Conservation (phyloP, 2,113 vertebrate genomes). For the Trogon surrucura region DNA sequence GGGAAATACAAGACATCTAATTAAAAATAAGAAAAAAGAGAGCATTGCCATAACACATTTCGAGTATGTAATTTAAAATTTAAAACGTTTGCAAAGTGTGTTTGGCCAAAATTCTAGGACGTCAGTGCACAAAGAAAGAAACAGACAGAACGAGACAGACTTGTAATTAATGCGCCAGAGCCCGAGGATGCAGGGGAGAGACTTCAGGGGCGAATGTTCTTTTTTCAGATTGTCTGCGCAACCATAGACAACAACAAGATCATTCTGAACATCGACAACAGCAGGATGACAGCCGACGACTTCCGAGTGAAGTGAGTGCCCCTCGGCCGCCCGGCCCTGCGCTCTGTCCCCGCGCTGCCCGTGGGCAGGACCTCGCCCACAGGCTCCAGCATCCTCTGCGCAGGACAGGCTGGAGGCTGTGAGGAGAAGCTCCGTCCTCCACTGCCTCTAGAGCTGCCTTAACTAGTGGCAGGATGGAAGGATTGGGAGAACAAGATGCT, state of each 20-base stretch:
- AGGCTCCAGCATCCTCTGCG: too few relatives aligned
- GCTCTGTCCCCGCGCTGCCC: accelerated
- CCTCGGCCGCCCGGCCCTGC: accelerated
- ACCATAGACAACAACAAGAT: slow-evolving; percentile 68
- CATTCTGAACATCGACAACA: slow-evolving; percentile 79
- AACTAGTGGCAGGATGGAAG: not conserved
- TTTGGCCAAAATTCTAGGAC: not conserved
- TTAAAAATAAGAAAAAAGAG: not conserved
- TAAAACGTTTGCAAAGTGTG: not conserved
- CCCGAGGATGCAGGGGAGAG: not conserved
- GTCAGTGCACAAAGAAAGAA: not conserved
- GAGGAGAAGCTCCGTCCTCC: not conserved
- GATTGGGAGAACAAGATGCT: not conserved
- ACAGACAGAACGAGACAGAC: not conserved
- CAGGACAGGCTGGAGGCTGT: not conserved
- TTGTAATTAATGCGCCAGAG: not conserved
- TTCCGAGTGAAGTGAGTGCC: slow-evolving; percentile 84
- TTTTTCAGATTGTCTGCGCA: slow-evolving; percentile 72
- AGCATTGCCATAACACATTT: not conserved
- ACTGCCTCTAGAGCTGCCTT: not conserved
- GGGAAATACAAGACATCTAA: not conserved
- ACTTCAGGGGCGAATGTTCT: not conserved
- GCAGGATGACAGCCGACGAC: slow-evolving; percentile 77
- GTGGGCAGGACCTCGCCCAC: not conserved
- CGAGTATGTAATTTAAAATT: not conserved